These are phyloP conservation scores for Tragopan temminckii DNA, from an alignment of 2,797 vertebrate genomes.

Conservation along the genomic window DNA sequence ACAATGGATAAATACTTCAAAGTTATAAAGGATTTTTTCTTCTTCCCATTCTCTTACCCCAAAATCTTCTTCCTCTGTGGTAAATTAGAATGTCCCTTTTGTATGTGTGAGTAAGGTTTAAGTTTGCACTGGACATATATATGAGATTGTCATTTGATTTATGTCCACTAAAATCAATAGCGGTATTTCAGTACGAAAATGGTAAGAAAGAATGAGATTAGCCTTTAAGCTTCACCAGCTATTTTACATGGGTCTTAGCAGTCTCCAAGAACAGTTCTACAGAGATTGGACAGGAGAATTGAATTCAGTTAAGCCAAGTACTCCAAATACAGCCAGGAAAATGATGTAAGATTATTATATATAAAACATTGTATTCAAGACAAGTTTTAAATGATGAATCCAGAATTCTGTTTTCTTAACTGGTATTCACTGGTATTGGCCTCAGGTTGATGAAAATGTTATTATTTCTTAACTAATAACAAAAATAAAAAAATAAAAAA, in stretches of 20 bases:
- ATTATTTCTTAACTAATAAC: neutral
- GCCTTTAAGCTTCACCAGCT: neutral
- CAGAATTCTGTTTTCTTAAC: neutral
- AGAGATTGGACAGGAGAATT: neutral
- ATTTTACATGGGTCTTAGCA: neutral
- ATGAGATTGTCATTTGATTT: neutral
- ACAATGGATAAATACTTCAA: neutral
- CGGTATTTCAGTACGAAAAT: neutral
- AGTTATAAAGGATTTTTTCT: neutral
- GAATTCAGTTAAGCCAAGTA: neutral
- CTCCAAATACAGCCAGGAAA: neutral
- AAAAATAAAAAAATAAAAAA: neutral
- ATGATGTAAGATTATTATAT: neutral
- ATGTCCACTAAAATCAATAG: neutral
- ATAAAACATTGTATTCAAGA: neutral
- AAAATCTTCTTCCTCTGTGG: neutral
- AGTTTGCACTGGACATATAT: neutral
- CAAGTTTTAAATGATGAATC: neutral
- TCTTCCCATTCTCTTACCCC: neutral
- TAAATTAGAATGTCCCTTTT: neutral
- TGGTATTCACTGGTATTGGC: neutral
- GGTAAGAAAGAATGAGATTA: neutral
- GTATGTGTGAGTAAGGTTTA: accelerated
- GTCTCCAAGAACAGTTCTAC: neutral
- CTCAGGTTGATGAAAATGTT: neutral